Evolutionary conservation across 2,113 vertebrate genomes (phyloP), one percentile per base, ranked within the genome.

Genomic region (Phaetusa simplex): DNA sequence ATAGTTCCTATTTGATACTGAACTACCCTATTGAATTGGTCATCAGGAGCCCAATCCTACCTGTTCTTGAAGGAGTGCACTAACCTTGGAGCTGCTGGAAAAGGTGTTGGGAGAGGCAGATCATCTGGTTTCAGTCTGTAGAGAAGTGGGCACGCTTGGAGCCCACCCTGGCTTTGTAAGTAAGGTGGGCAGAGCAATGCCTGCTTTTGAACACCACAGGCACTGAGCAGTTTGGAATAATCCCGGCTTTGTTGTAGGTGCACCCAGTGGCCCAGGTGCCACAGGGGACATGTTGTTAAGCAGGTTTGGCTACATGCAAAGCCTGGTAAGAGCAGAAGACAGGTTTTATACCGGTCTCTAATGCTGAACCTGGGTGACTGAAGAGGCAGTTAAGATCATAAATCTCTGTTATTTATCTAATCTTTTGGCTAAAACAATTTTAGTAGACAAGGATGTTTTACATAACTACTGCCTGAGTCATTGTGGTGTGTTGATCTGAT

Each of bases 401-500:
- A 94, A 85, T 90, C 73, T 89, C 59, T 78, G 32, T 42, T 73
- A 42, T 53, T 94, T 88, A 93, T 62, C 43, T 80, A 76, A 80
- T 69, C 38, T 85, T 85, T 72, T 65, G n/a, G 40, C 49, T 72
- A 42, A 52, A 96, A n/a, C 20, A 79, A 26, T 82, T 91, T 87
- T 95, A 94, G 79, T 80, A 58, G 56, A 43, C 17, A 47, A 58
- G 34, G 49, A 82, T 96, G 53, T 58, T 96, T 95, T 72, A 76
- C 61, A 77, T 92, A 91, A 59, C 71, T 94, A 7, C 22, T 69
- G 73, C 36, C 53, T 94, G 93, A 93, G 66, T 95, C 93, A 89
- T 13, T 69, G 81, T 47, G 45, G 58, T 76, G 58, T 91, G 66
- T 87, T 76, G 77, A 50, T 91, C 32, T 76, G 84, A 18, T 69